phyloP scores from a whole-genome alignment of 2,113 vertebrate genomes.

The Pyrgilauda ruficollis region DNA sequence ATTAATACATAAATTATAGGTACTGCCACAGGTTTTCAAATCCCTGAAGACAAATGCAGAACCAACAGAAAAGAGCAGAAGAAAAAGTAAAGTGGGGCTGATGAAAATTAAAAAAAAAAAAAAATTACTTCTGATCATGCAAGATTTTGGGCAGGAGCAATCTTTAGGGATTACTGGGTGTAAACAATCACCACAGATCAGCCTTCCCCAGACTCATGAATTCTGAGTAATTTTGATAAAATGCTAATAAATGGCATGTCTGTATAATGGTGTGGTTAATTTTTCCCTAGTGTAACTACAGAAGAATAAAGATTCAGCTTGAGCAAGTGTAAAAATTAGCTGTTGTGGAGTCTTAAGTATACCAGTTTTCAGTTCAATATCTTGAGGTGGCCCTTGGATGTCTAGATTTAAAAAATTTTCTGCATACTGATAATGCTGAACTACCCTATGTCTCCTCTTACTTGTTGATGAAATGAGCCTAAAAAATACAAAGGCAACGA shows the following conservation, averaged over 20 bases:
- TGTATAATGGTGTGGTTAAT: neutral
- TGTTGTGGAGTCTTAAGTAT: neutral
- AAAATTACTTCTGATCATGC: neutral
- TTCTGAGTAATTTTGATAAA: neutral
- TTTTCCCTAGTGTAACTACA: neutral
- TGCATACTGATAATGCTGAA: neutral
- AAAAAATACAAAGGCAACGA: neutral
- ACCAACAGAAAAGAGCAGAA: neutral
- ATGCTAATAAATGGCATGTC: neutral
- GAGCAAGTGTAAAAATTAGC: neutral
- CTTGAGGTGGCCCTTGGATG: neutral
- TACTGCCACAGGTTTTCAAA: neutral
- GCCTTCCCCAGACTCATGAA: neutral
- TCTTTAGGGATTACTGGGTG: neutral
- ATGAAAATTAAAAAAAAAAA: neutral
- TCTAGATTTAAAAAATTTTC: neutral
- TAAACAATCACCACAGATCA: neutral
- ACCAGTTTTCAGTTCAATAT: neutral
- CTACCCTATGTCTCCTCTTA: neutral
- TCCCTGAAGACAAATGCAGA: neutral
- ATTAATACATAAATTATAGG: neutral
- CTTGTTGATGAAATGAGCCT: neutral
- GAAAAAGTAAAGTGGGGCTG: neutral
- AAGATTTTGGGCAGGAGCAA: neutral
- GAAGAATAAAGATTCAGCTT: neutral